Base-by-base conservation (phyloP, 2,888 invertebrate species). In the Acrobasis repandana region DNA sequence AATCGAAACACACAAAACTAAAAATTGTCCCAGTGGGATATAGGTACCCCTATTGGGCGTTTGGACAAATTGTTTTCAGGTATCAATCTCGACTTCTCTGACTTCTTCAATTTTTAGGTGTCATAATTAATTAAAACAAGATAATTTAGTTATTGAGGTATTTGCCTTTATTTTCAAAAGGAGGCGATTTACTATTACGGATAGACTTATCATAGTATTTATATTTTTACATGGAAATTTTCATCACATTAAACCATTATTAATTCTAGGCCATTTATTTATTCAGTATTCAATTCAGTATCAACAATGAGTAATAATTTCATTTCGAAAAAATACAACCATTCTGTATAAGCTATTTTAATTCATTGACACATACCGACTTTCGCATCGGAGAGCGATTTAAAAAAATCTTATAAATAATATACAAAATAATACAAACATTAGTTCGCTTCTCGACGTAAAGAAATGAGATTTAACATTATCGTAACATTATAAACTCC, bases 351-450 rank as follows among this genome's bases (percentile, higher is more conserved):
- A 80, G 82, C 81, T 85, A 83, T 82, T 82, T 68, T 80, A 80
- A 83, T 83, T 74, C 82, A 77, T 81, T 77, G 80, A 81, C 83
- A 78, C 78, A 73, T 72, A 67, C 76, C 79, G 81, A 78, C 75
- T 72, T 71, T 71, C 74, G 74, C 72, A 72, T 77, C 82, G 79
- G 85, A 74, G 74, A 77, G 75, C 75, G 76, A 79, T 83, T 85
- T 82, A 79, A 86, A 88, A 88, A 87, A 88, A 80, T 83, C 89
- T 91, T 91, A 92, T 81, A 89, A 90, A 88, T 88, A 92, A 90
- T 91, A 88, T 92, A 92, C 91, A 92, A 92, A 91, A 92, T 90
- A 88, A 92, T 92, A 91, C 86, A 92, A 91, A 92, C 82, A 86
- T 86, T 85, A 84, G 77, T 85, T 85, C 82, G 78, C 72, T 75